Evolutionary conservation across 2,113 vertebrate species (phyloP).

Genomic region (Lophotis ruficrista): DNA sequence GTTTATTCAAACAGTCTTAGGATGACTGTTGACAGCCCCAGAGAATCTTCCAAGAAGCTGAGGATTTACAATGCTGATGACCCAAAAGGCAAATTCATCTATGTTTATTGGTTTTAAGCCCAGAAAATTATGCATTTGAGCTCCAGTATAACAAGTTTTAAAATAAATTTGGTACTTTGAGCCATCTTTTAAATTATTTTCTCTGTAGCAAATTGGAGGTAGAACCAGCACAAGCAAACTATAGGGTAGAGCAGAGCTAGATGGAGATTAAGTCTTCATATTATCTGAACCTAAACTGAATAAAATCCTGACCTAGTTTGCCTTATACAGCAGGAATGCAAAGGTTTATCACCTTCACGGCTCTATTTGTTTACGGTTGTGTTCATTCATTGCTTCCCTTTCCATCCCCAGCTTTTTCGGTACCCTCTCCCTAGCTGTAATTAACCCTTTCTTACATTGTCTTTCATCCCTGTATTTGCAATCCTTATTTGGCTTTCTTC

Average conservation of each 20-base stretch:
- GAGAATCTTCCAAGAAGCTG: not conserved
- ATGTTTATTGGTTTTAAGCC: not conserved
- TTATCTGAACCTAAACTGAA: not conserved
- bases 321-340: not conserved
- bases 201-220: not conserved
- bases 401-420: not conserved
- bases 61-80: not conserved
- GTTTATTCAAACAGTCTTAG: not conserved
- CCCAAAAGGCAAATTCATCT: not conserved
- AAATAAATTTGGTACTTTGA: not conserved
- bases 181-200: not conserved
- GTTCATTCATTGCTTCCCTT: not conserved
- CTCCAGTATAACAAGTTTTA: not conserved
- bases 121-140: not conserved
- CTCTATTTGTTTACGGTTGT: not conserved
- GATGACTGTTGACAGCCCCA: not conserved
- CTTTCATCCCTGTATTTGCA: not conserved
- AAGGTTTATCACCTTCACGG: not conserved
- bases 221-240: not conserved
- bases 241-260: not conserved
- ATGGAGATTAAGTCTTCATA: not conserved
- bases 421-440: not conserved
- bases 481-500: not conserved
- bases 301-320: not conserved
- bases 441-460: not conserved